Percentiles rank a stretch among this genome's conserved stretches.
phyloP scores from a whole-genome alignment of 2,113 vertebrate genomes.

The Esox niger region DNA sequence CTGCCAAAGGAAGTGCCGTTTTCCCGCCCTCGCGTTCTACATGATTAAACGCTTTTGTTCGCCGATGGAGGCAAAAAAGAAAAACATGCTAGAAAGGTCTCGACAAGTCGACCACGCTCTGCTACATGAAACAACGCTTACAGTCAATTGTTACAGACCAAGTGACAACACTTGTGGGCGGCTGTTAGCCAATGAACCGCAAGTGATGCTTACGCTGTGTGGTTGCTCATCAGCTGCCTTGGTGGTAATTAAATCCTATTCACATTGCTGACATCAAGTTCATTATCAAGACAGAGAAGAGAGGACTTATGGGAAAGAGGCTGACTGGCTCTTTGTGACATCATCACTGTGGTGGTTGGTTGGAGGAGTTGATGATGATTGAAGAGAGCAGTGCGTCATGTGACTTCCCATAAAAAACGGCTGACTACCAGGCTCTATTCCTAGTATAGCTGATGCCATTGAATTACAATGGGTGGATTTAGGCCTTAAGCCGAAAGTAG shows the following conservation, averaged over 20 bases:
- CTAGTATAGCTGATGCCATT: neutral
- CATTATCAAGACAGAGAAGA: neutral
- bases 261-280: neutral
- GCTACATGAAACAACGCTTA: no score
- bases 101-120: no score
- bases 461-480: no score
- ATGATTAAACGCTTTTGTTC: no score
- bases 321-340: neutral
- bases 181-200: no score
- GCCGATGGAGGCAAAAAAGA: no score
- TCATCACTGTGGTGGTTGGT: neutral
- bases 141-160: no score
- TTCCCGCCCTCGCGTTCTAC: no score
- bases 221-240: neutral
- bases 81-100: no score
- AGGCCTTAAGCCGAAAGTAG: no score
- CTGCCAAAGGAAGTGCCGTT: no score
- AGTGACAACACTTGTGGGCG: no score
- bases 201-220: neutral
- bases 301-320: neutral
- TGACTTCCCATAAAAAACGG: neutral
- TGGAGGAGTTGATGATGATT: neutral
- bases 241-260: neutral
- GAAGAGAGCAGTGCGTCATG: conserved; percentile 3
- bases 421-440: neutral